Percentiles rank a stretch among this genome's conserved stretches.
These are phyloP conservation scores for Eumerus sabulonum DNA, from an alignment of 2,888 invertebrate genomes.

Conservation along the genomic window DNA sequence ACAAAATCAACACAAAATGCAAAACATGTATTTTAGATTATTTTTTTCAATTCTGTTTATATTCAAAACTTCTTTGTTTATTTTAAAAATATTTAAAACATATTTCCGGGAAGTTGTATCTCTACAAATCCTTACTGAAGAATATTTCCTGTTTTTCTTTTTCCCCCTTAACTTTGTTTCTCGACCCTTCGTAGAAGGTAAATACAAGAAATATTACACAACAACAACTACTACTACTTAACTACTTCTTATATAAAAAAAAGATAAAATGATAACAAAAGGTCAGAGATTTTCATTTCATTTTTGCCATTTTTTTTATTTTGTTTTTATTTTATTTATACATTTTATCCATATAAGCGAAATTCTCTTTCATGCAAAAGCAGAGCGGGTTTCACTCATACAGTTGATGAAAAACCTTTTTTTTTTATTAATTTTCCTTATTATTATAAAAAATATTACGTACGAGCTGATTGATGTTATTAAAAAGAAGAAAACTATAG, in stretches of 20 bases:
- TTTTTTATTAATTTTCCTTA: conserved; percentile 7
- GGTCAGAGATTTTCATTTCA: conserved; percentile 69
- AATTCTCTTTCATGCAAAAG: conserved; percentile 22
- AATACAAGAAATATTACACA: conserved; percentile 74
- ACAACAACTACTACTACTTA: conserved; percentile 68
- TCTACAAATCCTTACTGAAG: conserved; percentile 66
- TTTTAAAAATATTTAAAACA: conserved; percentile 1
- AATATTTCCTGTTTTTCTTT: conserved; percentile 72
- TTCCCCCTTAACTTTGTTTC: conserved; percentile 74
- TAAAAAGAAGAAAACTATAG: conserved; percentile 11
- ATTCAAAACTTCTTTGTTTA: conserved; percentile 12
- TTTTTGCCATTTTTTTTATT: conserved; percentile 48
- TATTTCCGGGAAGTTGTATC: conserved; percentile 56
- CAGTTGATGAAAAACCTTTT: conserved; percentile 3
- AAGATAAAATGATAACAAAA: conserved; percentile 51
- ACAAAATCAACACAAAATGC: conserved; percentile 44
- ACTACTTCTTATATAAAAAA: conserved; percentile 57
- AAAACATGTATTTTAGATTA: conserved; percentile 18
- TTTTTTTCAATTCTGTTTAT: conserved; percentile 32
- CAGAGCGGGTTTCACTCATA: conserved; percentile 45
- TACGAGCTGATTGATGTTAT: conserved; percentile 61
- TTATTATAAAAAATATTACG: conserved; percentile 3
- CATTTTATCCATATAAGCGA: neutral
- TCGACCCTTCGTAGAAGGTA: conserved; percentile 79
- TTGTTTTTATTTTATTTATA: conserved; percentile 5